Base-by-base conservation (phyloP, 2,888 invertebrate species). In the Coleophora flavipennella region DNA sequence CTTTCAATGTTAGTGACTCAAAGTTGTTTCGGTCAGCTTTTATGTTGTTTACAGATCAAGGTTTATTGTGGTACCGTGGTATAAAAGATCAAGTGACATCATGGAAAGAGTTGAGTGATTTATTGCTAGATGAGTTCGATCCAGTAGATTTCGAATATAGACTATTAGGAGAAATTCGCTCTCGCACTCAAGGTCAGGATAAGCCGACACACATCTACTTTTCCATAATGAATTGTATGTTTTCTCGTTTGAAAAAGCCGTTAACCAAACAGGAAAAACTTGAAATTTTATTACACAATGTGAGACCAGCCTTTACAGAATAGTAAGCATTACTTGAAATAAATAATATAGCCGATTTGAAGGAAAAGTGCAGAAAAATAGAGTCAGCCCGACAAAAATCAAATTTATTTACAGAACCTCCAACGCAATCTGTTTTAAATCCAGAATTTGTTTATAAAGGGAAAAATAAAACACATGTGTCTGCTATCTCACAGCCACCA, bases 91-190 rank as follows among this genome's bases (percentile, higher is more conserved):
- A 20, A 20, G 20, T 20, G 20, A 4, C 20, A 20, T 20, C 20
- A 6, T 20, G 27, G 25, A 27, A n/a, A 12, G 13, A 38, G 12
- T 33, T 25, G n/a, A 10, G 20, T 14, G 11, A 10, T 2, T 33
- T 33, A 3, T 20, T 33, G 10, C 9, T n/a, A 10, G 20, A 33
- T 3, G 33, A 33, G 10, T 33, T 33, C 9, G 33, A 9, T n/a
- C 33, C 33, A 10, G 33, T 33, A 10, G 33, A 33, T 20, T 33
- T 33, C 10, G 33, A 33, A n/a, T 33, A 33, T n/a, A 10, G 35
- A 1, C 11, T 35, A 11, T 11, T 26, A n/a, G 11, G 11, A 2
- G 35, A 35, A 11, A 35, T 35, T 2, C 35, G 12, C 8, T 25
- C 35, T n/a, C 35, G 35, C 6, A 35, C 35, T 8, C 35, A 35